Evolutionary conservation across 2,113 vertebrate genomes (phyloP).

Genomic region (Vulpes ferrilata): DNA sequence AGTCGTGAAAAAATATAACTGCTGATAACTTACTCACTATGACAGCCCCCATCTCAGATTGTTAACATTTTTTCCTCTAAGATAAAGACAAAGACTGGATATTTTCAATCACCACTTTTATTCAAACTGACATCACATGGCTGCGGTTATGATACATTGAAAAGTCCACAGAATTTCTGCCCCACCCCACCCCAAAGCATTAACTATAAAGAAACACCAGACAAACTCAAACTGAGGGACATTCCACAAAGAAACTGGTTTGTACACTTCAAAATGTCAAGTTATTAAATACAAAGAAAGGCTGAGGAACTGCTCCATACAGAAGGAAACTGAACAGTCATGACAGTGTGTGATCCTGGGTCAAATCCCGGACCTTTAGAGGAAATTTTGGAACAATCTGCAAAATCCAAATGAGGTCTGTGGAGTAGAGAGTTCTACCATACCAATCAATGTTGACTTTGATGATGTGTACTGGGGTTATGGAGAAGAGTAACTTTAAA

Average conservation of each 20-base stretch:
- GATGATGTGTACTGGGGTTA: not conserved
- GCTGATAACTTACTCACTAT: not conserved
- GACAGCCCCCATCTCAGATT: not conserved
- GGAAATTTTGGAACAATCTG: not conserved
- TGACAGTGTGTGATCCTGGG: not conserved
- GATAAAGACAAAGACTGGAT: conserved; percentile 48
- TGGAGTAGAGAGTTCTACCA: not conserved
- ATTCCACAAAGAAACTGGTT: conserved; percentile 65
- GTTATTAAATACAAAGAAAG: conserved; percentile 69
- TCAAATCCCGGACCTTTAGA: conserved; percentile 29
- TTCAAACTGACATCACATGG: conserved; percentile 72
- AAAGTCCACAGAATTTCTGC: conserved; percentile 64
- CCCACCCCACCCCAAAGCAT: not conserved
- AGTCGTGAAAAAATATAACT: conserved; percentile 28
- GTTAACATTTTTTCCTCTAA: not conserved
- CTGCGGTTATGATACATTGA: conserved; percentile 66
- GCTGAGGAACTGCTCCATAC: conserved; percentile 62
- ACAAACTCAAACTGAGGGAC: conserved; percentile 70
- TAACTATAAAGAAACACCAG: conserved; percentile 68
- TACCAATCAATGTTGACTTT: not conserved
- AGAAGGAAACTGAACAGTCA: conserved; percentile 28
- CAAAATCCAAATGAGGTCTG: not conserved
- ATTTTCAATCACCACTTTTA: conserved; percentile 75
- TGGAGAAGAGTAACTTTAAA: not conserved
- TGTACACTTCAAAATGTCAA: conserved; percentile 73